Percentiles rank a stretch among this genome's conserved stretches.
phyloP scores from a whole-genome alignment of 2,888 invertebrate species.

The Hydriomena furcata region DNA sequence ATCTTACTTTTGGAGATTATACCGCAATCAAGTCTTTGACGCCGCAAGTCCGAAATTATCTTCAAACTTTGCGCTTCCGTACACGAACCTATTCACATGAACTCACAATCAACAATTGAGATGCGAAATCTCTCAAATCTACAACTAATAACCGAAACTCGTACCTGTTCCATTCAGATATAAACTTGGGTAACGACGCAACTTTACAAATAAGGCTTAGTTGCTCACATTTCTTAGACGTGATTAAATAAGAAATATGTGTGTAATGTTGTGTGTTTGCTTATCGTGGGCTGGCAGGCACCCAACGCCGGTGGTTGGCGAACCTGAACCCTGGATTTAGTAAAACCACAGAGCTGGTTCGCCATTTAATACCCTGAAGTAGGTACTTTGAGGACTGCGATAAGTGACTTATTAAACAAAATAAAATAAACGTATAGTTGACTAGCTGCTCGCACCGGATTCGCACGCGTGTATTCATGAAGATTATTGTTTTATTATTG shows the following conservation, averaged over 20 bases:
- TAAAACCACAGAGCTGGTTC: constrained; percentile 55
- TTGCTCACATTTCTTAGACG: constrained; percentile 32
- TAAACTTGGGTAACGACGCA: constrained; percentile 24
- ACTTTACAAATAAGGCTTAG: constrained; percentile 27
- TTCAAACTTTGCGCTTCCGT: constrained; percentile 1
- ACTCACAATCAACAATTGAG: constrained; percentile 16
- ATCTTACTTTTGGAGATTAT: constrained; percentile 19
- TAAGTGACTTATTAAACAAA: constrained; percentile 22
- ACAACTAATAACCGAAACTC: constrained; percentile 22
- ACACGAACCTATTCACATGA: constrained; percentile 12
- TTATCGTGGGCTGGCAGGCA: constrained; percentile 58
- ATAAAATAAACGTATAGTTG: constrained; percentile 12
- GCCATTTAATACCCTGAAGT: constrained; percentile 50
- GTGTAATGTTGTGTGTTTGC: constrained; percentile 48
- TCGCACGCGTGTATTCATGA: too few species aligned
- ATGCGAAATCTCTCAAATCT: constrained; percentile 19
- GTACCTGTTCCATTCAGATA: constrained; percentile 22
- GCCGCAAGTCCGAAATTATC: constrained; percentile 2
- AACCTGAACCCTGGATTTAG: constrained; percentile 46
- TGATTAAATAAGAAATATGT: constrained; percentile 56
- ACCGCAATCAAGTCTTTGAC: constrained; percentile 19
- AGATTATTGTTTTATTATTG: too few species aligned
- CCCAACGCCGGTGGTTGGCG: constrained; percentile 46
- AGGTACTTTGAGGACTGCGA: constrained; percentile 34
- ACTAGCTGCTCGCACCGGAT: too few species aligned